These are phyloP conservation scores for Coracias cyanogaster DNA, from an alignment of 2,797 vertebrate species.

Conservation along the genomic window DNA sequence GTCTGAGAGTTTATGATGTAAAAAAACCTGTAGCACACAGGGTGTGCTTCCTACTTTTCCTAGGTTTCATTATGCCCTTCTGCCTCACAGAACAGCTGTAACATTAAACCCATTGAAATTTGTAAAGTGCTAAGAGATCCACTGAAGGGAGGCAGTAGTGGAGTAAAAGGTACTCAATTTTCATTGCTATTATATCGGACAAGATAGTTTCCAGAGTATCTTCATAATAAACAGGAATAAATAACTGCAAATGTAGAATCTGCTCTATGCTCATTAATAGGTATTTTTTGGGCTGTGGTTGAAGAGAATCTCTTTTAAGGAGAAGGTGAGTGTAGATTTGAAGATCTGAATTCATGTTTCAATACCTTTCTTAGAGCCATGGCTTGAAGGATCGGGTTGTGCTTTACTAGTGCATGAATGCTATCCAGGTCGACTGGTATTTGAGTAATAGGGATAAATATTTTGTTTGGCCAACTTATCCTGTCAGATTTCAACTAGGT, in stretches of 20 bases:
- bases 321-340: background rate
- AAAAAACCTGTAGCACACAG: background rate
- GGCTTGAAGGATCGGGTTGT: background rate
- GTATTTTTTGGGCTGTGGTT: background rate
- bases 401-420: background rate
- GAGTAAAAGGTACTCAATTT: constrained; percentile 50
- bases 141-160: constrained; percentile 16
- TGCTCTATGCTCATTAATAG: background rate
- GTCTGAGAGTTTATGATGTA: constrained; percentile 15
- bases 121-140: constrained; percentile 57
- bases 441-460: constrained; percentile 13
- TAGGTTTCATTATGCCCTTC: constrained; percentile 39
- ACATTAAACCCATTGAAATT: constrained; percentile 40
- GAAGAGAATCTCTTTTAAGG: background rate
- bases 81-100: constrained; percentile 49
- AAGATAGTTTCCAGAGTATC: background rate
- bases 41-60: background rate
- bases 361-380: background rate
- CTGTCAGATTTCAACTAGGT: background rate
- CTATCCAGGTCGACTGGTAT: background rate
- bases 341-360: background rate
- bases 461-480: constrained; percentile 37
- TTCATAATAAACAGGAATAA: constrained; percentile 47
- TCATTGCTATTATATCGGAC: background rate
- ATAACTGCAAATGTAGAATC: constrained; percentile 22